These are phyloP conservation scores for Sarcophilus harrisii DNA, from an alignment of 2,797 vertebrate species.

Conservation along the genomic window DNA sequence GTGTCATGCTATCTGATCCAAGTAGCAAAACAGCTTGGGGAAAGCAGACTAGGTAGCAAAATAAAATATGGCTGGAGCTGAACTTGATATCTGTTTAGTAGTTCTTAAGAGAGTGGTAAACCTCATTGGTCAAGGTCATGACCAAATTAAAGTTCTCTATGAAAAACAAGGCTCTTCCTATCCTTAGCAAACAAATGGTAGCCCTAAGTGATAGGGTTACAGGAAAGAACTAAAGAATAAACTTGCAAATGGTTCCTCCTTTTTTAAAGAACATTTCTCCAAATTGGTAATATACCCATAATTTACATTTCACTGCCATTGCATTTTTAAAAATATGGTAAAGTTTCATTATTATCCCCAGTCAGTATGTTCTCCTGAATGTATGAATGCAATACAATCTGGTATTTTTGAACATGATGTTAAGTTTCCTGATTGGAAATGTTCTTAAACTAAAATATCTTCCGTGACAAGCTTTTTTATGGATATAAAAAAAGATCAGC, in stretches of 20 bases:
- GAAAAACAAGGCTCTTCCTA: not conserved
- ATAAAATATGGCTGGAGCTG: not conserved
- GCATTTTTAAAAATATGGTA: not conserved
- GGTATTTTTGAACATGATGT: slow-evolving; percentile 70
- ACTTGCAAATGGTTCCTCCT: not conserved
- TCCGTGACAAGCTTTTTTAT: slow-evolving; percentile 68
- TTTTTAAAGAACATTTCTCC: not conserved
- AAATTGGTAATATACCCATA: not conserved
- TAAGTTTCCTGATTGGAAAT: slow-evolving; percentile 71
- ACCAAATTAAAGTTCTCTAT: slow-evolving; percentile 35
- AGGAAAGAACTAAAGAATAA: not conserved
- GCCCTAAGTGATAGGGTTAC: not conserved
- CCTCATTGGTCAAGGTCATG: not conserved
- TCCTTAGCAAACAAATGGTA: not conserved
- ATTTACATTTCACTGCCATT: fast-evolving
- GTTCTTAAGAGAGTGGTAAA: not conserved
- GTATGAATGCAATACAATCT: slow-evolving; percentile 43
- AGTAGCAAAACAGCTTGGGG: not conserved
- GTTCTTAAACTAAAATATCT: slow-evolving; percentile 77
- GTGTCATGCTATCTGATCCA: not conserved
- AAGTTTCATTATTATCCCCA: slow-evolving; percentile 20
- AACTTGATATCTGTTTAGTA: not conserved
- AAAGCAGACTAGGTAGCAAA: not conserved
- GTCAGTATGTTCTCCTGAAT: slow-evolving; percentile 1
- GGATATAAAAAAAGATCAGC: slow-evolving; percentile 74